These are phyloP conservation scores for Acanthosepion pharaonis DNA, from an alignment of 2,888 invertebrate genomes.

Conservation along the genomic window DNA sequence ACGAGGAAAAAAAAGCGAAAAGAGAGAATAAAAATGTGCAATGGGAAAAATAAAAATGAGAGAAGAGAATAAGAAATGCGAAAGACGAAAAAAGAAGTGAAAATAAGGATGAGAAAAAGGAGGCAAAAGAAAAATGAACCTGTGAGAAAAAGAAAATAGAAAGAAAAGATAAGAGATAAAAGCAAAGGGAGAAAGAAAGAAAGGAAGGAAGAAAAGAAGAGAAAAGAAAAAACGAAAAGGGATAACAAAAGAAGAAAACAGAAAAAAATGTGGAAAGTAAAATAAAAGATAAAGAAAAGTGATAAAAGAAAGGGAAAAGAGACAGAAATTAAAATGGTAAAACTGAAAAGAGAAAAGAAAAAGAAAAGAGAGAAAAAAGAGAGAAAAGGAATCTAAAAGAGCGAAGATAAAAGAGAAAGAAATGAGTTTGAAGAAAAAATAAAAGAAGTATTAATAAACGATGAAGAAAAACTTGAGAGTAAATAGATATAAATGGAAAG, in stretches of 20 bases:
- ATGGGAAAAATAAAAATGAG: background rate
- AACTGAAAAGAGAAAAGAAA: background rate
- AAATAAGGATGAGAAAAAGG: background rate
- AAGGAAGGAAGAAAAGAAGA: background rate
- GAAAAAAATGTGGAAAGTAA: too few species aligned
- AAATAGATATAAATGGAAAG: too few species aligned
- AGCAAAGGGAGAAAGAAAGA: background rate
- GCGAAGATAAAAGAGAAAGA: background rate
- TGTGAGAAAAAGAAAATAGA: background rate
- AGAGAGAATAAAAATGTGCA: background rate
- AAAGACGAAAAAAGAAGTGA: background rate
- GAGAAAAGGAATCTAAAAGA: background rate
- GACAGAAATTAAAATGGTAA: too few species aligned
- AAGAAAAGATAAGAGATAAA: too few species aligned
- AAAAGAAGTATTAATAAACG: background rate
- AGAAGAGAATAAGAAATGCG: background rate
- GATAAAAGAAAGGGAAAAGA: background rate
- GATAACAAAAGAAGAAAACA: background rate
- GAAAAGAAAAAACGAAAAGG: background rate
- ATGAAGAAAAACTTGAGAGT: too few species aligned
- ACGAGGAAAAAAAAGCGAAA: too few species aligned
- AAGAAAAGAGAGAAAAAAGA: background rate
- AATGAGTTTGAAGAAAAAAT: background rate
- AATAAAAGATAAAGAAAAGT: background rate
- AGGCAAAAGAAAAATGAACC: background rate